phyloP scores from a whole-genome alignment of 2,113 vertebrate species.

The Bucco capensis region DNA sequence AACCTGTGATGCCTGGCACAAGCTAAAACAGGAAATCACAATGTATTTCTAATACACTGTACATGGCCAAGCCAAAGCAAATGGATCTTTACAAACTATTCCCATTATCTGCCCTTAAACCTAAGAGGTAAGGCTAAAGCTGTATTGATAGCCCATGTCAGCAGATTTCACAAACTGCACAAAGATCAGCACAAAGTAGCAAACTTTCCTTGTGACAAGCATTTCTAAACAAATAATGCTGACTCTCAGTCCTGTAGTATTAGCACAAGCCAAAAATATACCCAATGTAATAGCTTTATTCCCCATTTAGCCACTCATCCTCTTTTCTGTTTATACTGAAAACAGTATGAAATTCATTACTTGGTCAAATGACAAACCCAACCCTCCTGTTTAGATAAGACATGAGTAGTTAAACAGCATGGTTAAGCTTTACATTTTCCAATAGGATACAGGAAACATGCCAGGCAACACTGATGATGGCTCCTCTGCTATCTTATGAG shows the following conservation, averaged over 20 bases:
- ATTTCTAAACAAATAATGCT: slow-evolving; percentile 52
- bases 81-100: neutral
- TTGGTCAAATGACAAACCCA: neutral
- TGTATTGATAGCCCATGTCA: slow-evolving; percentile 17
- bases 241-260: neutral
- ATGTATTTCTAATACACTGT: neutral
- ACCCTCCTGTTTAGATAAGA: neutral
- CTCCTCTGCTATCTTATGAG: neutral
- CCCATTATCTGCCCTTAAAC: neutral
- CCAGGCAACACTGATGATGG: neutral
- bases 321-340: slow-evolving; percentile 12
- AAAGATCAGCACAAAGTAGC: slow-evolving; percentile 51
- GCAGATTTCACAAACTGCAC: slow-evolving; percentile 31
- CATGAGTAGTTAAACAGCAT: neutral
- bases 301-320: slow-evolving; percentile 14
- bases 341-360: neutral
- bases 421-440: neutral
- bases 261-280: slow-evolving; percentile 28
- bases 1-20: neutral
- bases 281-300: slow-evolving; percentile 7
- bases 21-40: neutral
- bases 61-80: neutral
- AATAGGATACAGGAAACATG: neutral
- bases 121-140: neutral
- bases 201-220: slow-evolving; percentile 54